Percentiles rank a stretch among this genome's conserved stretches.
These are phyloP conservation scores for Dasyprocta punctata DNA, from an alignment of 2,113 vertebrate species.

Conservation along the genomic window DNA sequence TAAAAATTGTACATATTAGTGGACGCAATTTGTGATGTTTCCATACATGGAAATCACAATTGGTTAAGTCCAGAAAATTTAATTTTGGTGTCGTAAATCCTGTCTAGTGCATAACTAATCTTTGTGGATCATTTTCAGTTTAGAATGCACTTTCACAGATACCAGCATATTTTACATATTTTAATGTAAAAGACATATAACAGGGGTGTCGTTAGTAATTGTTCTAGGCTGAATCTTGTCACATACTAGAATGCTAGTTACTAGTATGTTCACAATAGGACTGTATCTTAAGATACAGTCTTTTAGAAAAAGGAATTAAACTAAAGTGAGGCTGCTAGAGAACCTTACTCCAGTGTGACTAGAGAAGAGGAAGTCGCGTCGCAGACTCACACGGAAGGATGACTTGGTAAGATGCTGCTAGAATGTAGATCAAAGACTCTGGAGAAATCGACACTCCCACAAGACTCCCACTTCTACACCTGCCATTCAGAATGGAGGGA, in stretches of 20 bases:
- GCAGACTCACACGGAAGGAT: not conserved
- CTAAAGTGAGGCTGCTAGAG: not conserved
- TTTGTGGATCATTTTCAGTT: not conserved
- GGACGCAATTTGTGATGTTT: not conserved
- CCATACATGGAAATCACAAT: no score
- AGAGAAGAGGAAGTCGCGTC: not conserved
- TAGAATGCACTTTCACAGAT: not conserved
- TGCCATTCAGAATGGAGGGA: not conserved
- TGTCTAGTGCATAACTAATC: not conserved
- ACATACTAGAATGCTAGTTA: not conserved
- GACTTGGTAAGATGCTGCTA: rapidly evolving
- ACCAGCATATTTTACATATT: not conserved
- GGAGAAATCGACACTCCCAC: not conserved
- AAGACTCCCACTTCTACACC: no score
- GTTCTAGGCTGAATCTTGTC: no score
- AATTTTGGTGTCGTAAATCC: not conserved
- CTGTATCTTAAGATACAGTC: not conserved
- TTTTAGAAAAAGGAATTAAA: not conserved
- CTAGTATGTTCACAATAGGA: not conserved
- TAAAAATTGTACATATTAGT: not conserved
- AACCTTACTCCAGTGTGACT: not conserved
- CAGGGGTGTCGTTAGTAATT: not conserved
- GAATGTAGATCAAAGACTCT: not conserved
- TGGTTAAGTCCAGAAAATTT: not conserved
- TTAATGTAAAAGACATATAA: not conserved